phyloP scores from a whole-genome alignment of 2,113 vertebrate species.

The Astatoreochromis straeleni region DNA sequence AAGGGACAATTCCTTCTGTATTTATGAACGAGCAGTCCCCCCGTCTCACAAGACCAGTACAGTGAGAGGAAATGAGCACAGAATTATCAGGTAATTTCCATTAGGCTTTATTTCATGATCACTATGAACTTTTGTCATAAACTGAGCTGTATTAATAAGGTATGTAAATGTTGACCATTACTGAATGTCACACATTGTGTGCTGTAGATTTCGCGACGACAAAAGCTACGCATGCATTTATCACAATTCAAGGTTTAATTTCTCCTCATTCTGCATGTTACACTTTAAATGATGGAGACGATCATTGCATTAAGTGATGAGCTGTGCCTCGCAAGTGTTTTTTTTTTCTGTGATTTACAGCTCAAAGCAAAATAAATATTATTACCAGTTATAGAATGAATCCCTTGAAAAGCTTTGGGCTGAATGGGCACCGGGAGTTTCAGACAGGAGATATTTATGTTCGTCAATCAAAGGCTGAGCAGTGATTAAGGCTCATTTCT shows the following conservation, averaged over 20 bases:
- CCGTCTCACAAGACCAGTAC: neutral
- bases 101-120: slow-evolving; percentile 28
- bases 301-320: neutral
- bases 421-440: slow-evolving; percentile 32
- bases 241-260: neutral
- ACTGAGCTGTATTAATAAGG: slow-evolving; percentile 34
- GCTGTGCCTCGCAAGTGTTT: neutral
- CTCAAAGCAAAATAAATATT: slow-evolving; percentile 1
- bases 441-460: slow-evolving; percentile 63
- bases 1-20: slow-evolving; percentile 29
- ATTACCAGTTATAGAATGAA: slow-evolving; percentile 15
- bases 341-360: neutral
- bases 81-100: slow-evolving; percentile 37
- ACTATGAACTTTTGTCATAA: slow-evolving; percentile 9
- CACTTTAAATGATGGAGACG: neutral
- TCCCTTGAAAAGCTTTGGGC: neutral
- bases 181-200: slow-evolving; percentile 58
- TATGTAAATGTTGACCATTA: slow-evolving; percentile 70
- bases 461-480: slow-evolving; percentile 70
- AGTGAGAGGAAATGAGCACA: slow-evolving; percentile 31
- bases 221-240: neutral
- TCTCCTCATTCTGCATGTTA: neutral
- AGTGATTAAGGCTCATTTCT: slow-evolving; percentile 73
- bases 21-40: slow-evolving; percentile 11
- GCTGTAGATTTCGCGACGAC: neutral